A percentile compares a stretch with the other conserved stretches of the same genome.
phyloP scores from a whole-genome alignment of 2,888 invertebrate species.

The Biston betularia region DNA sequence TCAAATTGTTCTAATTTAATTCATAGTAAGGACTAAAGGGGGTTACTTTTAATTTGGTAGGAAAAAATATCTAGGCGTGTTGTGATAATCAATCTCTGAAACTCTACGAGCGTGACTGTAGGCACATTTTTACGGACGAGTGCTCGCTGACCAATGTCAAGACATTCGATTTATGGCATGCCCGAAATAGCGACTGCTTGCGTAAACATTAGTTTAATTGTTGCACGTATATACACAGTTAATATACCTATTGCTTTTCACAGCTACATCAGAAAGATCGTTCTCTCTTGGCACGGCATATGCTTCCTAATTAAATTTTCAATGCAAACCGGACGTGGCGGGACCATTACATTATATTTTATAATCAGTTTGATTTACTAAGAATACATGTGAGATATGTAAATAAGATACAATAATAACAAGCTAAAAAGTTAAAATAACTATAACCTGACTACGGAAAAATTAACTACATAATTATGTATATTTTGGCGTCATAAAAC shows the following conservation, averaged over 20 bases:
- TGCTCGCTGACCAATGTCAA: slow-evolving; percentile 65
- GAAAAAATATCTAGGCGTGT: background rate
- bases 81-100: background rate
- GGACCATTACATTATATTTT: slow-evolving; percentile 20
- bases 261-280: slow-evolving; percentile 26
- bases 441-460: too few species aligned
- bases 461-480: too few species aligned
- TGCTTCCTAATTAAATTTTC: slow-evolving; percentile 41
- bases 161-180: slow-evolving; percentile 56
- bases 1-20: too few species aligned
- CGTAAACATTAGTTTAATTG: slow-evolving; percentile 60
- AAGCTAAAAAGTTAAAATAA: too few species aligned
- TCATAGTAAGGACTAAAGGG: background rate
- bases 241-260: slow-evolving; percentile 20
- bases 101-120: background rate
- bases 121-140: slow-evolving; percentile 6
- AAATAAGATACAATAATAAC: too few species aligned
- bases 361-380: background rate
- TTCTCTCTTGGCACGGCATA: slow-evolving; percentile 36
- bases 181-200: slow-evolving; percentile 62
- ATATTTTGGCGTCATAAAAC: too few species aligned
- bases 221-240: slow-evolving; percentile 37
- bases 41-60: background rate
- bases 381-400: background rate
- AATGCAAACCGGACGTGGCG: slow-evolving; percentile 31